Conservation (phyloP, 2,797 vertebrate genomes). For the Etheostoma perlongum region DNA sequence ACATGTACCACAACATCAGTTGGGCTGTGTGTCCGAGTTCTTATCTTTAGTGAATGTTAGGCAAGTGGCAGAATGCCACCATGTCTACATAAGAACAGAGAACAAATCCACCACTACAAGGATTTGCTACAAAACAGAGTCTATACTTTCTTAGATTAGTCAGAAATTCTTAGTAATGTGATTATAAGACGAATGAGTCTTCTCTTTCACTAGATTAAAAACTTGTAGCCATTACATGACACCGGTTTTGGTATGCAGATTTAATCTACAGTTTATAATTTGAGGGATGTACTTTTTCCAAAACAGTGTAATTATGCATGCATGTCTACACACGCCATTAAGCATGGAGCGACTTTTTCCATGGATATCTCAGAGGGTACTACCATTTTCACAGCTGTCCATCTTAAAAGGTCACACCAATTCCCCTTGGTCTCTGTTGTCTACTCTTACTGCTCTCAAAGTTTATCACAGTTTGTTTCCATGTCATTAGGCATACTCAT, state of each 20-base stretch:
- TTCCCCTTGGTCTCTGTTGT: not conserved
- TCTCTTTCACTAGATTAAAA: slow-evolving; percentile 31
- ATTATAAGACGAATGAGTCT: slow-evolving; percentile 10
- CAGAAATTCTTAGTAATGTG: slow-evolving; percentile 8
- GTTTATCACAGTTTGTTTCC: not conserved
- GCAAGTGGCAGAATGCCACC: slow-evolving; percentile 18
- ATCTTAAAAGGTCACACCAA: not conserved
- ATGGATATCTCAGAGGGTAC: not conserved
- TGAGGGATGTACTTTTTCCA: not conserved
- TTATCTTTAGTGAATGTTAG: slow-evolving; percentile 39
- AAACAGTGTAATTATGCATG: slow-evolving; percentile 13
- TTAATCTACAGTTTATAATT: slow-evolving; percentile 12
- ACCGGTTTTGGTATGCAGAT: not conserved
- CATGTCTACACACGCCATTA: not conserved
- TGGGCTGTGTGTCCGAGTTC: slow-evolving; percentile 38
- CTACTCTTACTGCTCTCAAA: not conserved
- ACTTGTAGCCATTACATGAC: not conserved
- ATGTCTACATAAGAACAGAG: slow-evolving; percentile 2
- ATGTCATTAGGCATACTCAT: not conserved
- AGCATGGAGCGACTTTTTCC: not conserved
- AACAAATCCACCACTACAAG: not conserved
- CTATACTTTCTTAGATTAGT: not conserved
- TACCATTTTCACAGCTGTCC: not conserved
- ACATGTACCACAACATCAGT: slow-evolving; percentile 43
- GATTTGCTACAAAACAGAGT: not conserved